Evolutionary conservation across 2,888 invertebrate species (phyloP).

Genomic region (Sphaerophoria taeniata): DNA sequence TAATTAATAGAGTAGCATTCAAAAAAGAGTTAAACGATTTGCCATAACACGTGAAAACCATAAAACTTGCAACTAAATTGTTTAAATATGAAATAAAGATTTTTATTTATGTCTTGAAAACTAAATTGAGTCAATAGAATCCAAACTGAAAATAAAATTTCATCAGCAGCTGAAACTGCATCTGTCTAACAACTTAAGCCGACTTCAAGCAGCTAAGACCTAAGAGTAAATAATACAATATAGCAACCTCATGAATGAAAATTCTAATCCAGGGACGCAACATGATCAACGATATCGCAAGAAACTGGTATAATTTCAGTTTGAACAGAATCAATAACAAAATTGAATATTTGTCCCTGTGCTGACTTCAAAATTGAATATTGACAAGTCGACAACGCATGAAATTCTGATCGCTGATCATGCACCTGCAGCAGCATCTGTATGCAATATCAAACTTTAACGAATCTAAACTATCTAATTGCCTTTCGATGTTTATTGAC

Average conservation of each 20-base stretch:
- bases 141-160: too few species aligned
- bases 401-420: not conserved
- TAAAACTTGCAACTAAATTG: too few species aligned
- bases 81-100: too few species aligned
- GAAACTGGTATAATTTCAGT: slow-evolving; percentile 18
- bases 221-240: not conserved
- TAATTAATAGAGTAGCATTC: too few species aligned
- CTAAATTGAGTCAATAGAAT: too few species aligned
- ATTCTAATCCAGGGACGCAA: slow-evolving; percentile 6
- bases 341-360: not conserved
- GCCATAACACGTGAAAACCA: too few species aligned
- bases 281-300: not conserved
- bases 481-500: slow-evolving; percentile 49
- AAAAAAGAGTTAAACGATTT: too few species aligned
- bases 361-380: not conserved
- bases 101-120: too few species aligned
- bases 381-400: slow-evolving; percentile 28
- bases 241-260: slow-evolving; percentile 9
- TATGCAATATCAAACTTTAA: not conserved
- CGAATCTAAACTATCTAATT: slow-evolving; percentile 44
- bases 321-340: slow-evolving; percentile 9
- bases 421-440: slow-evolving; percentile 22
- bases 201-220: not conserved
- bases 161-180: too few species aligned
- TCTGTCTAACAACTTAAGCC: not conserved